Evolutionary conservation across 2,113 vertebrate species (phyloP), one percentile per base, ranked within the genome.

Genomic region (Xiphophorus couchianus): DNA sequence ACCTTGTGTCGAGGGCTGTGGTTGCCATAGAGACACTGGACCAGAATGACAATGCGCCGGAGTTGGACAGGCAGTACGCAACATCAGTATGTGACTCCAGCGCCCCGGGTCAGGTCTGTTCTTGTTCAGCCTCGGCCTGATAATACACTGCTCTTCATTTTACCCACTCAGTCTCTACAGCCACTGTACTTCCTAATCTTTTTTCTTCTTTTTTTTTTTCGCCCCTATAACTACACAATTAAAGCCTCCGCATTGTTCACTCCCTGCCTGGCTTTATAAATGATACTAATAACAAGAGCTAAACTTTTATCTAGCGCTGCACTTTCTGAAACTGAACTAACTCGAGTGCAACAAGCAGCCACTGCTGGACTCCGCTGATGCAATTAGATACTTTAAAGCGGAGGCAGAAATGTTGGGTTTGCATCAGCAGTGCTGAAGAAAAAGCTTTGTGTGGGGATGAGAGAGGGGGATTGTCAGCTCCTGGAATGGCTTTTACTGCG

Each of bases 11-110:
- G 71, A 95, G 92, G 15, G 94, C 95, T 22, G 95, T 94, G 78
- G 96, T 97, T 85, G 90, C 95, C 84, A 92, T 97, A 93, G 95
- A 96, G 90, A 96, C 95, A 14, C 90, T 97, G 70, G 96, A 97
- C 83, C 93, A 96, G 87, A 97, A 97, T 63, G 96, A 97, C 93
- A 97, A 97, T 30, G 91, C 96, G 2, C 96, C 96, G 0, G 95
- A 96, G 84, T 81, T 97, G 91, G 95, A 96, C 58, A 92, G 95
- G 29, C 91, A 93, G 76, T 96, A 96, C 35, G 90, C 94, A 62
- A 94, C 96, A 1, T 95, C 96, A 11, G 93, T 97, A 33, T 97
- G 96, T 76, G 96, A 97, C 86, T 96, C 95, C 68, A 94, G 94
- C 44, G 76, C 89, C 61, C 93, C 96, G 0, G 96, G 96, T 83